Percentiles rank a stretch among this genome's conserved stretches.
phyloP scores from a whole-genome alignment of 2,888 invertebrate genomes.

The Pheosia tremula region DNA sequence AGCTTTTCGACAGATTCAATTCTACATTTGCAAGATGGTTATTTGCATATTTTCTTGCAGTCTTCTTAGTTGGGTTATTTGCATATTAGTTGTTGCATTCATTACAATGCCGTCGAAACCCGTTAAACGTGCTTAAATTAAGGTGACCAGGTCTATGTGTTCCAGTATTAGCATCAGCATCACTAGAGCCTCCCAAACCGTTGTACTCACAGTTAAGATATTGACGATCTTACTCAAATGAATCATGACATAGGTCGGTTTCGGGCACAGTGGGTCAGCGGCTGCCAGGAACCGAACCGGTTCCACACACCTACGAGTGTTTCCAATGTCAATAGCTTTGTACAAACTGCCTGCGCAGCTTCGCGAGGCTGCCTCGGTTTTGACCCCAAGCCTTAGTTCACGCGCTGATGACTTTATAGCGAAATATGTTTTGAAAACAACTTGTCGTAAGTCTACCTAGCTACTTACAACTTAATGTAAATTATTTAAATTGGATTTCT shows the following conservation, averaged over 20 bases:
- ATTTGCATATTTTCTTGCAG: no score
- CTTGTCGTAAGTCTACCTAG: no score
- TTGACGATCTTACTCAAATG: constrained; percentile 20
- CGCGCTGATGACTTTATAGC: no score
- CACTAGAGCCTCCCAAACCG: not conserved
- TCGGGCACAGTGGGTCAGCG: constrained; percentile 53
- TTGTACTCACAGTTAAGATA: constrained; percentile 1
- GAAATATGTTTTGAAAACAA: no score
- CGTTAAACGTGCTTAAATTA: not conserved
- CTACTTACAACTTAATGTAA: no score
- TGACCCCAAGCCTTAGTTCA: no score
- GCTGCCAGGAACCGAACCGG: constrained; percentile 50
- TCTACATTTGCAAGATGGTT: no score
- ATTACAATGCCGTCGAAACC: not conserved
- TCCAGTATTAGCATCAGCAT: not conserved
- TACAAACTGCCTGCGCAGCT: no score
- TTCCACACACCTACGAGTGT: constrained; percentile 40
- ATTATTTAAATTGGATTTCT: no score
- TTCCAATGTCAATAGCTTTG: not conserved
- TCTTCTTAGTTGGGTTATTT: not conserved
- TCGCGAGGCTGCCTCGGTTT: no score
- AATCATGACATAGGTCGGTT: constrained; percentile 36
- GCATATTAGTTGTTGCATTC: not conserved
- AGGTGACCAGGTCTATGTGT: constrained; percentile 7
- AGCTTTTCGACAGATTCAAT: no score